These are phyloP conservation scores for Polymixis flavicincta DNA, from an alignment of 2,888 invertebrate species.

Conservation along the genomic window DNA sequence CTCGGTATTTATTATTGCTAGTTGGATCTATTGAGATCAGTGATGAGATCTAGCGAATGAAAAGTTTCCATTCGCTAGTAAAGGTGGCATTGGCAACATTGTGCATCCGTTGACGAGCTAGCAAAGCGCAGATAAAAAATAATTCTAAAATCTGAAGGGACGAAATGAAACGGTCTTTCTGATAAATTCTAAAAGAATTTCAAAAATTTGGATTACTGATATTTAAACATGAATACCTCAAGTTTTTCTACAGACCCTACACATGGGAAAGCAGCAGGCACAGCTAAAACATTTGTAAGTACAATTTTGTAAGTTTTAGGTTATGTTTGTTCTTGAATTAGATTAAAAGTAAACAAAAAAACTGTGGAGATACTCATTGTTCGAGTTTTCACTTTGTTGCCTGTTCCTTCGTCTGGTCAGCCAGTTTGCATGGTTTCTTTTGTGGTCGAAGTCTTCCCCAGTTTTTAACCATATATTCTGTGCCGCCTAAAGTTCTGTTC, in stretches of 20 bases:
- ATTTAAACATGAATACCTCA: conserved; percentile 74
- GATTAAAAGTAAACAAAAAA: conserved; percentile 39
- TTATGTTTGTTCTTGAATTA: conserved; percentile 75
- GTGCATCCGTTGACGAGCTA: background rate
- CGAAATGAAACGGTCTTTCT: conserved; percentile 57
- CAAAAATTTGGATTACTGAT: background rate
- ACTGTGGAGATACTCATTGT: background rate
- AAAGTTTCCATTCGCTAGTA: background rate
- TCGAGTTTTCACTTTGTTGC: background rate
- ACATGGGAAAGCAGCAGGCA: conserved; percentile 61
- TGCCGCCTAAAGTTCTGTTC: conserved; percentile 29
- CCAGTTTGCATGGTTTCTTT: background rate
- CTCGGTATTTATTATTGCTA: too few species aligned
- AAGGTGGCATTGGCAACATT: too few species aligned
- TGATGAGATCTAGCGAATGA: too few species aligned
- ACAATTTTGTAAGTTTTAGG: conserved; percentile 66
- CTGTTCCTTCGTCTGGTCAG: background rate
- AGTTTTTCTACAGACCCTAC: conserved; percentile 67
- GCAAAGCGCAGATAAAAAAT: conserved; percentile 14
- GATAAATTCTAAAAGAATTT: conserved; percentile 2
- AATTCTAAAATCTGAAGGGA: conserved; percentile 11
- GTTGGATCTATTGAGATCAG: too few species aligned
- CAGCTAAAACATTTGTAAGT: conserved; percentile 82
- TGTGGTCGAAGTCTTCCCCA: background rate
- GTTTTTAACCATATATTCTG: background rate